Evolutionary conservation across 2,113 vertebrate species (phyloP).

Genomic region (Galemys pyrenaicus): DNA sequence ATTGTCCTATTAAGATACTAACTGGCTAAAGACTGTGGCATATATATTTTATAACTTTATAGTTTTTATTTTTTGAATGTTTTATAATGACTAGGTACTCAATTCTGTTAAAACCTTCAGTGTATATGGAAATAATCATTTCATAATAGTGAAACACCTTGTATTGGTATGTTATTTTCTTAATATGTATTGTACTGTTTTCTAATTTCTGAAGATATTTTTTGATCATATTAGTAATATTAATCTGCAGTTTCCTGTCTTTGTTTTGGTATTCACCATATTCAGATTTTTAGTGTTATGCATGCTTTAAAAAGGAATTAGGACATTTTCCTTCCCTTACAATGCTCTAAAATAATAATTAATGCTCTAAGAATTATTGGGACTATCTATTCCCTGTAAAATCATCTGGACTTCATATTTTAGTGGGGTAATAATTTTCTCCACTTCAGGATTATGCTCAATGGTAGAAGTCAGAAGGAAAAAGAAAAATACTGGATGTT

Average conservation of each 20-base stretch:
- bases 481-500: too few relatives aligned
- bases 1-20: not conserved
- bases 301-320: slow-evolving; percentile 3
- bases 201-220: not conserved
- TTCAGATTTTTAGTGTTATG: not conserved
- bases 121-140: not conserved
- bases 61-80: not conserved
- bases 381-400: not conserved
- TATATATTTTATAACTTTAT: slow-evolving; percentile 5
- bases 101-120: slow-evolving; percentile 18
- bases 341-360: slow-evolving; percentile 32
- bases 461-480: too few relatives aligned
- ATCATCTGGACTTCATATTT: not conserved
- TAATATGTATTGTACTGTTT: not conserved
- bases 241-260: not conserved
- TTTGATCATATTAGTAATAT: not conserved
- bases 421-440: not conserved
- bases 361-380: slow-evolving; percentile 24
- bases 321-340: not conserved
- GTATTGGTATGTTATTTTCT: not conserved
- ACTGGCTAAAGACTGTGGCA: not conserved
- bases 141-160: slow-evolving; percentile 9
- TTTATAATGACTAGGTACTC: not conserved
- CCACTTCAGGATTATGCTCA: too few relatives aligned
- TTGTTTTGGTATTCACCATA: not conserved